Evolutionary conservation across 2,113 vertebrate species (phyloP).

Genomic region (Laticauda colubrina): DNA sequence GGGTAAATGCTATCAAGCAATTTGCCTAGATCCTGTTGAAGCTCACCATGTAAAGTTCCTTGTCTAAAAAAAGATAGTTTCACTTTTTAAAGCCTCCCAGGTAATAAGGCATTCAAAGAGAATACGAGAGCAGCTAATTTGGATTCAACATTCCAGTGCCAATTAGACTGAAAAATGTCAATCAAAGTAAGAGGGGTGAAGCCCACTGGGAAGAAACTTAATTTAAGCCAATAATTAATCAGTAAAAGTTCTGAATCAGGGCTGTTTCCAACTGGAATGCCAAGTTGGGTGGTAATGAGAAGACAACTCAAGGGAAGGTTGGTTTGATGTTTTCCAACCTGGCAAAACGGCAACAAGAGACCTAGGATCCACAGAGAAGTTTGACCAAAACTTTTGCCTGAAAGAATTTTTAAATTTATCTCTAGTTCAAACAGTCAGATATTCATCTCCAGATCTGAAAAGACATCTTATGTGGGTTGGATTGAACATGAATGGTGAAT

Average conservation of each 20-base stretch:
- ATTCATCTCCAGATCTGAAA: not conserved
- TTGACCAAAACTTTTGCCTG: not conserved
- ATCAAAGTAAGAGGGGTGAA: not conserved
- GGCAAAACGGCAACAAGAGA: not conserved
- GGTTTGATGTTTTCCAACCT: not conserved
- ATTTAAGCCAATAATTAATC: not conserved
- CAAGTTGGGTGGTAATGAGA: not conserved
- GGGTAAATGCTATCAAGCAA: not conserved
- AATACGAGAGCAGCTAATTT: not conserved
- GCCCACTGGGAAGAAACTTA: not conserved
- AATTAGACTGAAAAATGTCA: not conserved
- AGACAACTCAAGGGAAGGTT: not conserved
- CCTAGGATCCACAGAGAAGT: not conserved
- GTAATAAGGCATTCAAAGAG: not conserved
- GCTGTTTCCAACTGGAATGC: not conserved
- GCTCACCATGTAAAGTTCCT: not conserved
- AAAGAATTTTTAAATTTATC: too few relatives aligned
- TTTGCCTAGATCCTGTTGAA: not conserved
- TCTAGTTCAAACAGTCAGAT: not conserved
- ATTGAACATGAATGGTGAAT: not conserved
- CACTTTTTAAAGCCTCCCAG: not conserved
- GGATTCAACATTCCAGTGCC: not conserved
- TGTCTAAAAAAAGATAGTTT: not conserved
- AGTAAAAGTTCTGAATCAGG: not conserved
- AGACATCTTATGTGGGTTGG: not conserved